Percentiles rank a stretch among this genome's conserved stretches.
These are phyloP conservation scores for Tapirus terrestris DNA, from an alignment of 2,113 vertebrate genomes.

Conservation along the genomic window DNA sequence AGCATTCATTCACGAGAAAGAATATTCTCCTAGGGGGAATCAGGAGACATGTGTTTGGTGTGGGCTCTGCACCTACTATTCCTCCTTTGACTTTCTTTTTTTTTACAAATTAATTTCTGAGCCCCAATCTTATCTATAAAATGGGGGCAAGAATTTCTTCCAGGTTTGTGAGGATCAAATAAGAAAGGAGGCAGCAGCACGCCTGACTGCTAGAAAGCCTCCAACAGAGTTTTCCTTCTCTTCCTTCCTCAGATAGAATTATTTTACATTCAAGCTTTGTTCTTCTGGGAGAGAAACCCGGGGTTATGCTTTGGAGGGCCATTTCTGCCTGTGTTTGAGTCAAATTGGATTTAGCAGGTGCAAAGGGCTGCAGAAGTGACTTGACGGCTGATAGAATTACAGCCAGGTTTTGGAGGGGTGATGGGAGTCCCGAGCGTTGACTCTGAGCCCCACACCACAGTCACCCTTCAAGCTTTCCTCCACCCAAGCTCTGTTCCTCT, in stretches of 20 bases:
- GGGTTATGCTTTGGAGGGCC: not conserved
- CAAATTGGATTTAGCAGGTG: conserved; percentile 65
- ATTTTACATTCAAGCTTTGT: conserved; percentile 30
- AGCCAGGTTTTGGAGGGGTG: not conserved
- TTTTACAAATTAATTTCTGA: conserved; percentile 2
- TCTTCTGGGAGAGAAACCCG: not conserved
- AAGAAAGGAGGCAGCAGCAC: not conserved
- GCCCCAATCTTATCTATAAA: not conserved
- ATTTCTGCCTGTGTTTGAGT: conserved; percentile 29
- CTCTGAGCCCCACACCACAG: not conserved
- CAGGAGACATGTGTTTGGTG: not conserved
- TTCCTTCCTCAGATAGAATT: conserved; percentile 36
- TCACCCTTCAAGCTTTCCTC: not conserved
- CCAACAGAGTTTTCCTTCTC: not conserved
- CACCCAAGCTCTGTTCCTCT: rapidly evolving
- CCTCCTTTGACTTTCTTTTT: not conserved
- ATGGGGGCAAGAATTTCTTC: not conserved
- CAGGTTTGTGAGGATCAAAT: not conserved
- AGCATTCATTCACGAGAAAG: not conserved
- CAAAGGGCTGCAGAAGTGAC: conserved; percentile 32
- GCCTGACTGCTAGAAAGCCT: not conserved
- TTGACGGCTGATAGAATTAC: conserved; percentile 37
- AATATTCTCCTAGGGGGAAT: not conserved
- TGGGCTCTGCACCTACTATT: not conserved
- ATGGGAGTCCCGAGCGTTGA: not conserved